Evolutionary conservation across 2,888 invertebrate species (phyloP), one percentile per base, ranked within the genome.

Genomic region (Sicus ferrugineus): DNA sequence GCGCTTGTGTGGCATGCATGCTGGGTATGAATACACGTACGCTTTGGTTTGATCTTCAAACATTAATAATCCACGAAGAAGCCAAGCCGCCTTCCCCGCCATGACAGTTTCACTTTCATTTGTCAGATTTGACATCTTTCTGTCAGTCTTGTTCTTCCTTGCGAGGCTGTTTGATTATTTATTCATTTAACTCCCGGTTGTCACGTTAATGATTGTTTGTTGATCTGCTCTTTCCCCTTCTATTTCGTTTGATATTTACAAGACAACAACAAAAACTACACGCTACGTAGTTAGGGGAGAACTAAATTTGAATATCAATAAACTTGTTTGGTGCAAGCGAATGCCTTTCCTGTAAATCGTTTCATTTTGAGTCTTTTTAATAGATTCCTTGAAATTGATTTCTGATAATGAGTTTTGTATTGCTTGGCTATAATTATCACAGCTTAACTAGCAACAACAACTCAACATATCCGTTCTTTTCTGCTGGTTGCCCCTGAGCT

Each of bases 71-170:
- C 16, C 34, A 26, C 26, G 21, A 62, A 46, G 46, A 62, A 63
- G 21, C 34, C 30, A n/a, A n/a, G n/a, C n/a, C n/a, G n/a, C n/a
- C n/a, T n/a, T n/a, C n/a, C 19, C 58, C 76, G 74, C 73, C 74
- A 72, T 73, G 77, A 78, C 73, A 73, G 73, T 80, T 81, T 81
- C 78, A 80, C 78, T 82, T 81, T 81, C 79, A 80, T 80, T 82
- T 81, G 79, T 80, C 79, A 78, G 73, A 68, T 73, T 78, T 81
- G 81, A 81, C 81, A 82, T 80, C 79, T 80, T 79, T 80, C 70
- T 34, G 38, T 61, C 68, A 67, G 28, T 28, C 66, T 16, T 21
- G 5, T 34, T 2, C 38, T 3, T 19, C 9, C 26, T 42, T 14
- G n/a, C 59, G 42, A 61, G 19, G 14, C 28, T 26, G 26, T 61